These are phyloP conservation scores for Periophthalmus modestus DNA, from an alignment of 2,113 vertebrate species.

Conservation along the genomic window DNA sequence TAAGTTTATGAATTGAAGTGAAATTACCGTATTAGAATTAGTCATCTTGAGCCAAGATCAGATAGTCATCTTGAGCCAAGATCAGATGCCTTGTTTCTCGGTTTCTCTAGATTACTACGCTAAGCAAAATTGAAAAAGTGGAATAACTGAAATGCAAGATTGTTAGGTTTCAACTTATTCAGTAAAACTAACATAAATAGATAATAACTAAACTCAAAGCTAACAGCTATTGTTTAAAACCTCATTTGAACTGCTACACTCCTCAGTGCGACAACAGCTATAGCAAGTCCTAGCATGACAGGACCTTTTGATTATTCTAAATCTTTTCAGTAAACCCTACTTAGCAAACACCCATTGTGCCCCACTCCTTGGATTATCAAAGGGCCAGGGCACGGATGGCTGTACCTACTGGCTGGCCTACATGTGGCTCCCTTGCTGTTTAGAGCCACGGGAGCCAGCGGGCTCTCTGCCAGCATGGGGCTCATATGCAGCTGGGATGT, in stretches of 20 bases:
- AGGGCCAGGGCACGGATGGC: slow-evolving; percentile 6
- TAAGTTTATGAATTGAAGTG: too few species aligned
- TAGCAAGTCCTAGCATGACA: not conserved
- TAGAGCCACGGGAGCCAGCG: slow-evolving; percentile 22
- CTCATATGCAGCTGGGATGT: slow-evolving; percentile 16
- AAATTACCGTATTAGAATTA: too few species aligned
- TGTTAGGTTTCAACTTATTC: too few species aligned
- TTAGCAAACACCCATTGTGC: not conserved
- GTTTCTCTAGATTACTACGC: too few species aligned
- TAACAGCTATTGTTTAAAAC: not conserved
- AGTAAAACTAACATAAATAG: too few species aligned
- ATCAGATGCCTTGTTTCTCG: too few species aligned
- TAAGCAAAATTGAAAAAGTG: too few species aligned
- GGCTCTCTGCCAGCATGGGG: slow-evolving; percentile 16
- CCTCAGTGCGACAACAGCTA: not conserved
- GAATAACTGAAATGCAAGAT: too few species aligned
- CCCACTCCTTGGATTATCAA: slow-evolving; percentile 25
- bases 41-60: too few species aligned
- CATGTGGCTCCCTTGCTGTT: slow-evolving; percentile 18
- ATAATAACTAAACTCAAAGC: not conserved
- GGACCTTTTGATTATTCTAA: not conserved
- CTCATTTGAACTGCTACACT: not conserved
- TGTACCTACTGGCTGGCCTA: slow-evolving; percentile 16
- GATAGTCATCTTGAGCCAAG: too few species aligned
- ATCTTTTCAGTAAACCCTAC: not conserved